phyloP scores from a whole-genome alignment of 1,140 invertebrate genomes.

The Apis laboriosa region DNA sequence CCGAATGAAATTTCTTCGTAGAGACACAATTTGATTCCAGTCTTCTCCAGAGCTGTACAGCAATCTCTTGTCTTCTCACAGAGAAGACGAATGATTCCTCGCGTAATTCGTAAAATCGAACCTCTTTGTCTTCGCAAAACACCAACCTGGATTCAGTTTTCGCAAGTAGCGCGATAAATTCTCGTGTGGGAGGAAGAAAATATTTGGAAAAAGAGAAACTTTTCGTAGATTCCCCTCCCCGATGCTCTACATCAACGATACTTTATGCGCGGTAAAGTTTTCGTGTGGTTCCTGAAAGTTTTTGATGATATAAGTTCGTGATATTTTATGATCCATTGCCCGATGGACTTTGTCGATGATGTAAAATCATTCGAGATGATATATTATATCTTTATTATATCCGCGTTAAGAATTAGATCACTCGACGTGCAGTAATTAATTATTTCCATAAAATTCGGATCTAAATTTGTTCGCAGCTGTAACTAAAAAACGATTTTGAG shows the following conservation, averaged over 20 bases:
- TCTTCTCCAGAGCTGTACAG: neutral
- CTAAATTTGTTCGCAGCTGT: too few species aligned
- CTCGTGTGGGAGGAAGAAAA: too few species aligned
- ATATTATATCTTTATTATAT: neutral
- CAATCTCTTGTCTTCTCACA: constrained; percentile 8
- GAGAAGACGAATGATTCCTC: constrained; percentile 15
- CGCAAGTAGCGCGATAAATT: too few species aligned
- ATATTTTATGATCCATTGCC: neutral
- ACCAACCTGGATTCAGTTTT: neutral
- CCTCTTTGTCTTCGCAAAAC: neutral
- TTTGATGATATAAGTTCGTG: neutral
- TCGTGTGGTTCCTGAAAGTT: neutral
- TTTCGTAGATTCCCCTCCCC: neutral
- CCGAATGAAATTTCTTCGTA: neutral
- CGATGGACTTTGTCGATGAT: neutral
- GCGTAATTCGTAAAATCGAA: constrained; percentile 7
- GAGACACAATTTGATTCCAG: constrained; percentile 7
- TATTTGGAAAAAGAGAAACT: neutral
- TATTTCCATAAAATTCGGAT: too few species aligned
- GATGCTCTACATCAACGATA: neutral
- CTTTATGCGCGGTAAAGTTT: neutral
- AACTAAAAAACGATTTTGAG: too few species aligned
- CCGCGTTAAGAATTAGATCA: neutral
- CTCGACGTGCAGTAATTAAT: too few species aligned
- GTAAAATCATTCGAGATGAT: neutral